phyloP scores from a whole-genome alignment of 2,113 vertebrate species.

The Ophiodon elongatus region DNA sequence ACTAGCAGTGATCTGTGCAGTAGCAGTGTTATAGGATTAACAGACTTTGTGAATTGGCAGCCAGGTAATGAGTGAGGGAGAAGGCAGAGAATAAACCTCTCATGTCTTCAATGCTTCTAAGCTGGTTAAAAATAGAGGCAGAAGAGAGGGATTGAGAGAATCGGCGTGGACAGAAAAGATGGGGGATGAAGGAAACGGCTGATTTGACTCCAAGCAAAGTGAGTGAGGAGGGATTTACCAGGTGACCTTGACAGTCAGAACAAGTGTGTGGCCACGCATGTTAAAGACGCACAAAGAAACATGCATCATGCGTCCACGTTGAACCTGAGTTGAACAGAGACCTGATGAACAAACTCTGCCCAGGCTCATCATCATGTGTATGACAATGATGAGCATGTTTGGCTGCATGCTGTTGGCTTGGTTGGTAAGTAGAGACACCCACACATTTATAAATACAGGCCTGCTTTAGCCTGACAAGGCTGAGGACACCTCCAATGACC shows the following conservation, averaged over 20 bases:
- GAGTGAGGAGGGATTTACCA: slow-evolving; percentile 62
- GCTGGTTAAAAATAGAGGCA: slow-evolving; percentile 81
- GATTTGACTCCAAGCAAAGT: slow-evolving; percentile 55
- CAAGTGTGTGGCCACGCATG: slow-evolving; percentile 21
- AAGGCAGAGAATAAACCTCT: slow-evolving; percentile 74
- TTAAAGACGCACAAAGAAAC: slow-evolving; percentile 32
- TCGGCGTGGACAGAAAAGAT: slow-evolving; percentile 58
- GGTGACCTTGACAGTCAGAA: slow-evolving; percentile 63
- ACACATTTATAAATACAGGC: slow-evolving; percentile 36
- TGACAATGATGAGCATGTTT: slow-evolving; percentile 82
- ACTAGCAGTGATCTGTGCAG: slow-evolving; percentile 46
- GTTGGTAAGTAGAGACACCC: slow-evolving; percentile 77
- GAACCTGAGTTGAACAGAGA: slow-evolving; percentile 31
- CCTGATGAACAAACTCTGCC: slow-evolving; percentile 58
- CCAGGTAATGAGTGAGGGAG: slow-evolving; percentile 75
- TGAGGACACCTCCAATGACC: slow-evolving; percentile 33
- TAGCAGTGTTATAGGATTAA: slow-evolving; percentile 67
- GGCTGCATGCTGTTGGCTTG: slow-evolving; percentile 78
- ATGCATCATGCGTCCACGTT: neutral
- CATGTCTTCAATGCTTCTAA: slow-evolving; percentile 67
- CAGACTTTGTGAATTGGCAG: slow-evolving; percentile 63
- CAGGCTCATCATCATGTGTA: slow-evolving; percentile 76
- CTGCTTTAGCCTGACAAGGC: slow-evolving; percentile 27
- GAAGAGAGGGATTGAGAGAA: slow-evolving; percentile 73
- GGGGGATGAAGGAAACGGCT: slow-evolving; percentile 38